Evolutionary conservation across 2,888 invertebrate species (phyloP).

Genomic region (Cancer borealis): DNA sequence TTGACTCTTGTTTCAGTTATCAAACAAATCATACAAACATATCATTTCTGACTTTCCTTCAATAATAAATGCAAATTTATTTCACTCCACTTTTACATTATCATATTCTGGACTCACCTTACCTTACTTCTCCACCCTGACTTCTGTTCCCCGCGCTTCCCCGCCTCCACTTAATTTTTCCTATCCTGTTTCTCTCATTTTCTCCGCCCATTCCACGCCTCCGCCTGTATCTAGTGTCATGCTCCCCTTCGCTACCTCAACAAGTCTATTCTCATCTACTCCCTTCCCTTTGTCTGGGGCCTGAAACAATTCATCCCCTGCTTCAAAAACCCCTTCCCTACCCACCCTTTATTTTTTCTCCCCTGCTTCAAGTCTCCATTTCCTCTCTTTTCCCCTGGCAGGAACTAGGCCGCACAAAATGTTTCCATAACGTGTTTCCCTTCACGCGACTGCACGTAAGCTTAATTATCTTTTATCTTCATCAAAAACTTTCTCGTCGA

Average conservation of each 20-base stretch:
- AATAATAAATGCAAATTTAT: too few species aligned
- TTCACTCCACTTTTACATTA: too few species aligned
- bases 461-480: conserved; percentile 15
- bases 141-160: neutral
- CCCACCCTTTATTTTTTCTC: neutral
- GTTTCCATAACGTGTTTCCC: neutral
- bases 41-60: too few species aligned
- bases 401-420: neutral
- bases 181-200: neutral
- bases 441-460: neutral
- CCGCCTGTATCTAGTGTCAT: neutral
- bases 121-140: neutral
- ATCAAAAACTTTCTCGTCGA: conserved; percentile 3
- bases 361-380: neutral
- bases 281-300: neutral
- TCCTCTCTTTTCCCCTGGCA: neutral
- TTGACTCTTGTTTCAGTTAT: too few species aligned
- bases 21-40: too few species aligned
- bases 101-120: neutral
- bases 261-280: neutral
- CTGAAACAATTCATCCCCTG: neutral
- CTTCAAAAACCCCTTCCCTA: neutral
- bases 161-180: neutral
- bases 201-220: neutral
- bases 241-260: neutral